Base-by-base conservation (phyloP, 2,113 vertebrate genomes). In the Panthera tigris region DNA sequence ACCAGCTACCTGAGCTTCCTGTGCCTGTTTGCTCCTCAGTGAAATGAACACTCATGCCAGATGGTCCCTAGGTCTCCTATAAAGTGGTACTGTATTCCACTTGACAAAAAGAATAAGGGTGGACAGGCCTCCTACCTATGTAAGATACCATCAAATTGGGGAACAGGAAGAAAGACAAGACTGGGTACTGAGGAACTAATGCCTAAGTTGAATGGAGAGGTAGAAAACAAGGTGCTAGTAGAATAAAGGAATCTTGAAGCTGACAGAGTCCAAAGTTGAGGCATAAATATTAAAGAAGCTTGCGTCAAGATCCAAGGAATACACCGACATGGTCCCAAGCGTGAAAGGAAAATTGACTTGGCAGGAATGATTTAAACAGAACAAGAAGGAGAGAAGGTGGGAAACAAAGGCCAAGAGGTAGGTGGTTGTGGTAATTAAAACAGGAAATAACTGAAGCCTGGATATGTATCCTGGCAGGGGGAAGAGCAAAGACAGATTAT, bases 331-430 rank as follows among this genome's bases (percentile, higher is more conserved):
- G 39, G 61, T 93, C 50, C 45, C 71, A 68, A 63, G 88, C 12
- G 3, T 87, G 71, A 61, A 85, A 88, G 41, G 85, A 39, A 95
- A 96, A 96, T 92, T 85, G 85, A 96, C 91, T 95, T 94, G 95
- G 96, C 98, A 97, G 41, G 50, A 66, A 23, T 41, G 45, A 69
- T 80, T 90, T 57, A 52, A 84, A 90, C 7, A 91, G 33, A 95
- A n/a, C 21, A 16, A 68, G 61, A 74, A 55, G 27, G 63, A 92
- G 81, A 63, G 95, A 92, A 87, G 36, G 81, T 10, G 13, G 71
- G 48, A 78, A 68, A 90, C 86, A 93, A 86, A 91, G 76, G 92
- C 95, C 92, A 69, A 93, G 57, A 86, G 78, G 45, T 91, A 76
- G 83, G 61, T 23, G 12, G 81, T 36, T 81, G 33, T 79, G 91